Evolutionary conservation across 2,113 vertebrate species (phyloP).

Genomic region (Struthidea cinerea): DNA sequence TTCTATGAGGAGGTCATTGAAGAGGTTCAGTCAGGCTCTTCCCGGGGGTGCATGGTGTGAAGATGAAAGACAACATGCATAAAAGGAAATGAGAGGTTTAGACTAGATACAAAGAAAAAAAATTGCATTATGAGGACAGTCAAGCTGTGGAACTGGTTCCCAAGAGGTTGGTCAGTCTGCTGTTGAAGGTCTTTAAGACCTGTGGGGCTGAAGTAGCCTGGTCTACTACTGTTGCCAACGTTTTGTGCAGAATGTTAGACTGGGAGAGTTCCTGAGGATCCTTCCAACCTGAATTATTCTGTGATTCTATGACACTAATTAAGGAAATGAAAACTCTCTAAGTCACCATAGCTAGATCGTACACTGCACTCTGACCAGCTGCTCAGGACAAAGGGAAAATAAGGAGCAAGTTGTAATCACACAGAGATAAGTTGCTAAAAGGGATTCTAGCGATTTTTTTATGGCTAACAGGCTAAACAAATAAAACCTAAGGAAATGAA

Average conservation of each 20-base stretch:
- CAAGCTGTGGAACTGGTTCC: background rate
- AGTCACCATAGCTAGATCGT: background rate
- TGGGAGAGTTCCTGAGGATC: background rate
- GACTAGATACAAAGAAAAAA: background rate
- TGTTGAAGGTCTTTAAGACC: background rate
- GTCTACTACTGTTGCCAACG: background rate
- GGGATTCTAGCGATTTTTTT: background rate
- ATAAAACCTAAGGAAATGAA: background rate
- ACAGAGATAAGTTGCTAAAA: background rate
- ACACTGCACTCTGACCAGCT: background rate
- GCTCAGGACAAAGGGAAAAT: background rate
- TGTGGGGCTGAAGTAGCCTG: background rate
- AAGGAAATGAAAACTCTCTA: background rate
- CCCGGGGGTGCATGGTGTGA: background rate
- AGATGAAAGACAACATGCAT: background rate
- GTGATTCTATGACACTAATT: background rate
- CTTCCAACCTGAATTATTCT: background rate
- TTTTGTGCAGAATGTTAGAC: background rate
- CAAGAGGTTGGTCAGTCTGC: background rate
- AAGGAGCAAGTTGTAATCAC: background rate
- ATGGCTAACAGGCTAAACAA: background rate
- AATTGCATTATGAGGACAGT: background rate
- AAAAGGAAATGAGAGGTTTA: background rate
- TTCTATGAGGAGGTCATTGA: background rate
- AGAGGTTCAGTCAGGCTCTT: background rate